Evolutionary conservation across 30 jellyfish, hydroid and myxozoan species (phyloP).

Genomic region (Aurelia sp.): DNA sequence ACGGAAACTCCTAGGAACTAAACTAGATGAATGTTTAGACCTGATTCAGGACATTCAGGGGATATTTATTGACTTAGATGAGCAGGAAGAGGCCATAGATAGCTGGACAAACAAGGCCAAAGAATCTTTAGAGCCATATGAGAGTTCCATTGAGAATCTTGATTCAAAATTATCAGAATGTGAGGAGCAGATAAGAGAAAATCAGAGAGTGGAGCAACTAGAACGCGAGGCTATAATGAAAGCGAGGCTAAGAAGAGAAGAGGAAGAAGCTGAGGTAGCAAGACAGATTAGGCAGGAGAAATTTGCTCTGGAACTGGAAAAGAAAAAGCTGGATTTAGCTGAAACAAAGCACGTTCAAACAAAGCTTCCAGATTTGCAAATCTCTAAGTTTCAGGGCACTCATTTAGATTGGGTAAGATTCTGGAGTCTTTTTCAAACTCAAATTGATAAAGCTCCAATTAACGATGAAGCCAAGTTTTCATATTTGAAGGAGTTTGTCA

Average conservation of each 20-base stretch:
- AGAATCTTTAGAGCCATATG: slow-evolving; percentile 26
- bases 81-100: slow-evolving; percentile 25
- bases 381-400: slow-evolving; percentile 63
- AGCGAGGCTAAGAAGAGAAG: slow-evolving; percentile 14
- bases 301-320: slow-evolving; percentile 36
- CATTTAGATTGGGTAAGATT: slow-evolving; percentile 71
- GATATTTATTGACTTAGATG: slow-evolving; percentile 24
- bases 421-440: slow-evolving; percentile 62
- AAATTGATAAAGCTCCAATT: slow-evolving; percentile 43
- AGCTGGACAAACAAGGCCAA: slow-evolving; percentile 35
- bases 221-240: slow-evolving; percentile 14
- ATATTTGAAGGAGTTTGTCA: no score
- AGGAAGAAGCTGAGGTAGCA: slow-evolving; percentile 47
- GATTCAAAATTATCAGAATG: slow-evolving; percentile 1
- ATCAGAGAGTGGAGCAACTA: no score
- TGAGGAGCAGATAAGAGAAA: no score
- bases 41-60: slow-evolving; percentile 64
- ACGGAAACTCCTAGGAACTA: slow-evolving; percentile 29
- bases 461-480: slow-evolving; percentile 28
- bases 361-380: slow-evolving; percentile 49
- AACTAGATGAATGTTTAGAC: slow-evolving; percentile 31
- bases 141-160: slow-evolving; percentile 3
- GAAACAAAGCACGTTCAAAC: slow-evolving; percentile 40
- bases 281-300: slow-evolving; percentile 46
- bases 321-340: slow-evolving; percentile 45